phyloP scores from a whole-genome alignment of 1,140 invertebrate genomes.

The Drosophila equinoxialis region DNA sequence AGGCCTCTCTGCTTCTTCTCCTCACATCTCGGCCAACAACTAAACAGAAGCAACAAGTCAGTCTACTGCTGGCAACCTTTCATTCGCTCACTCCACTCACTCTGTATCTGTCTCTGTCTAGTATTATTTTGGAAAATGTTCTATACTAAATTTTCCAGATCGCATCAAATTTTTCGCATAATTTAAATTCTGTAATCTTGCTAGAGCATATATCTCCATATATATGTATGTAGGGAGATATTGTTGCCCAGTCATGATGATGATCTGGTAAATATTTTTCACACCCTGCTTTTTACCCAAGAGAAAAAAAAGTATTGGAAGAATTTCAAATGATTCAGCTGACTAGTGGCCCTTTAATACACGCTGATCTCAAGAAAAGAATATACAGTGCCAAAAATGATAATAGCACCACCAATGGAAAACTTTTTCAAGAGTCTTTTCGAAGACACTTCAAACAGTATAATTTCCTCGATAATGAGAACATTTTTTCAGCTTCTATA shows the following conservation, averaged over 20 bases:
- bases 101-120: background rate
- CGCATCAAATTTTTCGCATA: background rate
- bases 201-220: background rate
- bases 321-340: conserved; percentile 46
- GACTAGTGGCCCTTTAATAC: background rate
- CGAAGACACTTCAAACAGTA: too few species aligned
- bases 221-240: too few species aligned
- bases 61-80: conserved; percentile 25
- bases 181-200: background rate
- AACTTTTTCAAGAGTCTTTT: too few species aligned
- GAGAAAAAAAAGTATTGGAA: background rate
- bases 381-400: too few species aligned
- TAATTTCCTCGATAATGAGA: too few species aligned
- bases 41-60: conserved; percentile 35
- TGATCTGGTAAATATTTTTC: conserved; percentile 30
- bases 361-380: too few species aligned
- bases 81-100: background rate
- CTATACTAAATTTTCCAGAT: background rate
- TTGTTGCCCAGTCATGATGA: too few species aligned
- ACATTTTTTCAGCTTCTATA: too few species aligned
- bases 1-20: conserved; percentile 21
- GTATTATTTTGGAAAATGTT: background rate
- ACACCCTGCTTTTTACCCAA: conserved; percentile 22
- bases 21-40: background rate
- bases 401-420: too few species aligned